phyloP scores from a whole-genome alignment of 2,797 vertebrate genomes.

The Peromyscus nudipes region DNA sequence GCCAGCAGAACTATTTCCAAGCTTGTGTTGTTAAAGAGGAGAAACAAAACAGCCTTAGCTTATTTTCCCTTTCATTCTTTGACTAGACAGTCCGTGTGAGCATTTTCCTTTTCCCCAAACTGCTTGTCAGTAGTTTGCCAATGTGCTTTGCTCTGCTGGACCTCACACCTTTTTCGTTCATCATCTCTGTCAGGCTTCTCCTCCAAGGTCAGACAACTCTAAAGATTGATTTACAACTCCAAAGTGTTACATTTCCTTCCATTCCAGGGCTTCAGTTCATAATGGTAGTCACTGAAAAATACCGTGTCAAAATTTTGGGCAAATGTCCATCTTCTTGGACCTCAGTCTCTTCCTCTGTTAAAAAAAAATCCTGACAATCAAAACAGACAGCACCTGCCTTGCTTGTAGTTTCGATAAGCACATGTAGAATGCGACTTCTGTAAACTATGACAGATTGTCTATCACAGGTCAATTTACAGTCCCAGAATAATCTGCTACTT shows the following conservation, averaged over 20 bases:
- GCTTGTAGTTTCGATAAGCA: background rate
- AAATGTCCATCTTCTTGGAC: conserved; percentile 42
- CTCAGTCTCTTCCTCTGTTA: conserved; percentile 30
- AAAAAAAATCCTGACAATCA: background rate
- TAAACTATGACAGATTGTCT: background rate
- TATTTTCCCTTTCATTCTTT: conserved; percentile 39
- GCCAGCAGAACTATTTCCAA: background rate
- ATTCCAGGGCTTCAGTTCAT: conserved; percentile 35
- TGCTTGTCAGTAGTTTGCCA: conserved; percentile 30
- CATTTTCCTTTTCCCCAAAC: background rate
- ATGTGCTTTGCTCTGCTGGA: conserved; percentile 37
- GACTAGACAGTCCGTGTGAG: background rate
- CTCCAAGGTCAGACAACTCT: conserved; percentile 27
- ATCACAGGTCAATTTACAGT: background rate
- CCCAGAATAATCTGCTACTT: background rate
- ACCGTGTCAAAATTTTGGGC: conserved; percentile 47
- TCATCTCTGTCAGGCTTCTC: conserved; percentile 38
- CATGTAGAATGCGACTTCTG: background rate
- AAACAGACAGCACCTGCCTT: background rate
- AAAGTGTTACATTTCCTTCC: conserved; percentile 55
- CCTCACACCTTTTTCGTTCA: conserved; percentile 62
- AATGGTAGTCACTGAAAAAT: conserved; percentile 57
- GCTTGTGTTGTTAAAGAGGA: background rate
- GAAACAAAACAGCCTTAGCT: background rate
- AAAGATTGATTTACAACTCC: conserved; percentile 51